Conservation (phyloP, 2,113 vertebrate species). For the Chaetodon trifascialis region DNA sequence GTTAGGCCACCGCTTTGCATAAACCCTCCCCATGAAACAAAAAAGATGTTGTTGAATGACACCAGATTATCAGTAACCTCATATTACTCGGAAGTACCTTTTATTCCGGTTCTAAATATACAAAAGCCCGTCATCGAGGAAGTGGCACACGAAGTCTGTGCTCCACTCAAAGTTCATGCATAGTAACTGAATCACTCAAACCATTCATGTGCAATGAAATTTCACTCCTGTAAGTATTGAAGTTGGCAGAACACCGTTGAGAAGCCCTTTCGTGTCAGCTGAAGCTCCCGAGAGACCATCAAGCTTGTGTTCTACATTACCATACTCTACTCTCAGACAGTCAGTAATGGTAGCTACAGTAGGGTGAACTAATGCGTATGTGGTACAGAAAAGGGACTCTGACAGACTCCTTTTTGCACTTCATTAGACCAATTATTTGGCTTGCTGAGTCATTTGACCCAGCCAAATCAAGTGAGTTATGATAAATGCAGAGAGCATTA, state of each 20-base stretch:
- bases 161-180: slow-evolving; percentile 57
- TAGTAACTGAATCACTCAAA: slow-evolving; percentile 65
- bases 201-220: slow-evolving; percentile 62
- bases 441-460: slow-evolving; percentile 76
- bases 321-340: slow-evolving; percentile 62
- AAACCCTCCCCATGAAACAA: slow-evolving; percentile 25
- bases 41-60: slow-evolving; percentile 25
- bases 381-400: slow-evolving; percentile 54
- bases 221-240: slow-evolving; percentile 73
- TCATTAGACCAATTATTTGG: slow-evolving; percentile 79
- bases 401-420: slow-evolving; percentile 74
- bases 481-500: slow-evolving; percentile 55
- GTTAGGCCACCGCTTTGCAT: slow-evolving; percentile 57
- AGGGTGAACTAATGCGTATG: slow-evolving; percentile 60
- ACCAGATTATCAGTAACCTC: slow-evolving; percentile 40
- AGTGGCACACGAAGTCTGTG: slow-evolving; percentile 16
- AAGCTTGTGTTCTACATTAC: slow-evolving; percentile 71
- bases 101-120: slow-evolving; percentile 37
- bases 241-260: slow-evolving; percentile 68
- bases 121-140: slow-evolving; percentile 30
- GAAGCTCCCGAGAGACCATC: slow-evolving; percentile 70
- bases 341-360: slow-evolving; percentile 57
- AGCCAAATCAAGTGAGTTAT: slow-evolving; percentile 65
- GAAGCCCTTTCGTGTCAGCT: slow-evolving; percentile 71
- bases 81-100: slow-evolving; percentile 35